Conservation (phyloP, 2,113 vertebrate species). For the Neogobius melanostomus region DNA sequence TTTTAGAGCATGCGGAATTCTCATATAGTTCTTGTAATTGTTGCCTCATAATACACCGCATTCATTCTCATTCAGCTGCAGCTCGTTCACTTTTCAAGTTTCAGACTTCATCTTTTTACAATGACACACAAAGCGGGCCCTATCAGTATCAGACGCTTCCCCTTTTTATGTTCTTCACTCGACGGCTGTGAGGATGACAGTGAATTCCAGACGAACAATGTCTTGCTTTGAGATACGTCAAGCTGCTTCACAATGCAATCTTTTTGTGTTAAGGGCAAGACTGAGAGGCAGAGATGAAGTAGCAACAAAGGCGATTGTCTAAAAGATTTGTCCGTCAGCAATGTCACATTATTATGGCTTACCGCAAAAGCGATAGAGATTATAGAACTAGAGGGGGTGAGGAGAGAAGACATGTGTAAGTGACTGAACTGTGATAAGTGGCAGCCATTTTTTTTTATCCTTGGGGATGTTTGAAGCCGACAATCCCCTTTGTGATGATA, state of each 20-base stretch:
- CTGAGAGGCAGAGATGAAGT: slow-evolving; percentile 46
- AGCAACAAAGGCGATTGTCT: slow-evolving; percentile 68
- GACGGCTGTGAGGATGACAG: slow-evolving; percentile 48
- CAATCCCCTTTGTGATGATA: slow-evolving; percentile 79
- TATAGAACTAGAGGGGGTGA: slow-evolving; percentile 51
- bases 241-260: slow-evolving; percentile 53
- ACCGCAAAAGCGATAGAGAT: slow-evolving; percentile 59
- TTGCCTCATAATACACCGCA: slow-evolving; percentile 63
- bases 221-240: slow-evolving; percentile 45
- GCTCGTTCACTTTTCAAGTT: slow-evolving; percentile 52
- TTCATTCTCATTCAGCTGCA: slow-evolving; percentile 47
- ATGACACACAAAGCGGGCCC: slow-evolving; percentile 56
- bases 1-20: slow-evolving; percentile 43
- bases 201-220: slow-evolving; percentile 54
- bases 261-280: slow-evolving; percentile 41
- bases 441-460: slow-evolving; percentile 79
- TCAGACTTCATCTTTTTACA: slow-evolving; percentile 60
- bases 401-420: slow-evolving; percentile 37
- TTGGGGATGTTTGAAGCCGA: slow-evolving; percentile 77
- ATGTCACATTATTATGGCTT: slow-evolving; percentile 52
- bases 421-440: slow-evolving; percentile 63
- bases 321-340: slow-evolving; percentile 60
- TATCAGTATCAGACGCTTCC: slow-evolving; percentile 54
- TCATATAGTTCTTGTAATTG: slow-evolving; percentile 68
- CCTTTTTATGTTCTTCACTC: slow-evolving; percentile 47